Evolutionary conservation across 2,797 vertebrate species (phyloP).

Genomic region (Mergus octosetaceus): DNA sequence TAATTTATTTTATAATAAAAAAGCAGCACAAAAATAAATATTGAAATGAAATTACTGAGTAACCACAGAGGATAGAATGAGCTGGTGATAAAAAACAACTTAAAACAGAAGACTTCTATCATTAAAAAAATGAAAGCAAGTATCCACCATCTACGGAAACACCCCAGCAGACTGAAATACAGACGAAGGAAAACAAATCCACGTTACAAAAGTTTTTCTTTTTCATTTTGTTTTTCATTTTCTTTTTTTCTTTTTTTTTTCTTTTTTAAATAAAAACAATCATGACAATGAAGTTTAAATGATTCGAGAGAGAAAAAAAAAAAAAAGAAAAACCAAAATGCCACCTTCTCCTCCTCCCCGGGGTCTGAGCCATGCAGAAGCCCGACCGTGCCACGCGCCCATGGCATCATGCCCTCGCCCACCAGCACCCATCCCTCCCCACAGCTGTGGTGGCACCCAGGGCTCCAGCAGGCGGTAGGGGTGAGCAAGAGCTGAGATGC

Average conservation of each 20-base stretch:
- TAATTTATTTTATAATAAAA: constrained; percentile 92
- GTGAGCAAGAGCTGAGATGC: neutral
- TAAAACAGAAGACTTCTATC: constrained; percentile 60
- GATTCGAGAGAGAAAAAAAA: constrained; percentile 44
- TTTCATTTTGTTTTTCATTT: constrained; percentile 46
- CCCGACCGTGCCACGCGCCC: neutral
- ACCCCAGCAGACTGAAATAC: constrained; percentile 54
- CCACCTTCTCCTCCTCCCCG: constrained; percentile 5
- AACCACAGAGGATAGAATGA: constrained; percentile 71
- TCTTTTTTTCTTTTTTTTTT: constrained; percentile 2
- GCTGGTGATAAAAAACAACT: constrained; percentile 59
- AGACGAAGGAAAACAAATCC: constrained; percentile 62
- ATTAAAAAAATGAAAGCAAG: constrained; percentile 65
- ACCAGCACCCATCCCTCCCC: neutral
- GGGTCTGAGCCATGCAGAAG: neutral
- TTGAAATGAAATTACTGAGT: constrained; percentile 82
- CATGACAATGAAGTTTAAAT: constrained; percentile 63
- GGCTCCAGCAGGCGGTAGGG: neutral
- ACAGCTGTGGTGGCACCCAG: neutral
- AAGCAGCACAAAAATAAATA: constrained; percentile 97
- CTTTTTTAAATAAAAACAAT: constrained; percentile 69
- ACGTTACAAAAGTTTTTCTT: constrained; percentile 42
- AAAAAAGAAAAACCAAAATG: neutral
- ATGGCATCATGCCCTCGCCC: neutral
- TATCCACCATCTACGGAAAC: constrained; percentile 59